Evolutionary conservation across 2,797 vertebrate genomes (phyloP), one percentile per base, ranked within the genome.

Genomic region (Chrysocyon brachyurus): DNA sequence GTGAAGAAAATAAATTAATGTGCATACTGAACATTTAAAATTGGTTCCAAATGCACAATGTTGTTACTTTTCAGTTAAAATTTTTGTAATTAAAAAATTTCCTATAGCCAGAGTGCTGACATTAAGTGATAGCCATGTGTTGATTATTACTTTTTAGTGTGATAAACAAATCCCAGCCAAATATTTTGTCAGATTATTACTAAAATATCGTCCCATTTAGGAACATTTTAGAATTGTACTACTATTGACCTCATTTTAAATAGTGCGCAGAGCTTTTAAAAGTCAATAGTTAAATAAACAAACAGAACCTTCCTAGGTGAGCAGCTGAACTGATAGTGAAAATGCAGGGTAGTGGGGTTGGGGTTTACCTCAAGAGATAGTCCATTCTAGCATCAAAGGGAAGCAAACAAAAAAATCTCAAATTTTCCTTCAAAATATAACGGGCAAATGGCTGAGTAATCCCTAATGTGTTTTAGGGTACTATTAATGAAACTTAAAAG

Each of bases 1-100:
- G 28, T 77, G 85, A 90, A 97, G 86, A 96, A 94, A 97, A 90
- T 21, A 96, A 97, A 95, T 94, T 97, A 96, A 94, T 98, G 72
- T 90, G 46, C 66, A 83, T n/a, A 19, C n/a, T 24, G 31, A 21
- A 93, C 82, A 85, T 88, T 92, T 93, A 72, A 87, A 86, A 68
- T 11, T 64, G 75, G 33, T 96, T 97, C 81, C 91, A 86, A 54
- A 6, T 81, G 57, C 87, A 89, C 75, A 89, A 0, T 93, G 46
- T n/a, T 89, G 57, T 87, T 94, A 93, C 87, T 49, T 52, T 33
- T 92, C 95, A 93, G 91, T 97, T 96, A 59, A 90, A 66, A 57
- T 21, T 95, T 77, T 73, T 95, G 19, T 81, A 75, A 91, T 95
- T 83, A 46, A 91, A 88, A 83, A 93, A 56, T 46, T 31, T 95